Conservation (phyloP, 2,888 invertebrate genomes). For the Hirtodrosophila duncani region DNA sequence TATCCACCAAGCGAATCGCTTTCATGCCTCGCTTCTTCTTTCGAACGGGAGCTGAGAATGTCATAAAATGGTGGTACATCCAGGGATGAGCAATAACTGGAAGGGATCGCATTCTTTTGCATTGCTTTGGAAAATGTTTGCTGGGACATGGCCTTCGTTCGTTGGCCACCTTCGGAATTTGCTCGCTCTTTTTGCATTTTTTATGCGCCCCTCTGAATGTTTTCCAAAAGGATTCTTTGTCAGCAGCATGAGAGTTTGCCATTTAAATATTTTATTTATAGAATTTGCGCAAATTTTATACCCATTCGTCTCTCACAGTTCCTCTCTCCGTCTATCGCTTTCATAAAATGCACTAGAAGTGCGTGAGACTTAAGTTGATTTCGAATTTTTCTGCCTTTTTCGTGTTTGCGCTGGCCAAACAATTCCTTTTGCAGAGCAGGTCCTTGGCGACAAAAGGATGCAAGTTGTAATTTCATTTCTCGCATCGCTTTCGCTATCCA, state of each 20-base stretch:
- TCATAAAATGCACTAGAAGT: slow-evolving; percentile 51
- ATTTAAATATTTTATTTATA: slow-evolving; percentile 51
- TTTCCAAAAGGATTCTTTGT: slow-evolving; percentile 20
- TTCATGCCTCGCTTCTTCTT: too few species aligned
- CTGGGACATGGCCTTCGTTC: not conserved
- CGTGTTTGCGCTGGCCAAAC: slow-evolving; percentile 59
- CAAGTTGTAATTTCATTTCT: slow-evolving; percentile 72
- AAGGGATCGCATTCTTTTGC: too few species aligned
- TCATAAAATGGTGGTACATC: too few species aligned
- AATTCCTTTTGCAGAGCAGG: slow-evolving; percentile 40
- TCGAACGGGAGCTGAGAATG: too few species aligned
- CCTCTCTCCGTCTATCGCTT: slow-evolving; percentile 5
- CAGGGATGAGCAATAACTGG: too few species aligned
- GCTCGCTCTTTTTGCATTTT: slow-evolving; percentile 36
- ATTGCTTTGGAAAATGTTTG: too few species aligned
- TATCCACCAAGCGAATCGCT: too few species aligned
- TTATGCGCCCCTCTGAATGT: slow-evolving; percentile 37
- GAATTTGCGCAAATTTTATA: slow-evolving; percentile 28
- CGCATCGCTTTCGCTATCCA: slow-evolving; percentile 39
- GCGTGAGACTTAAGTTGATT: slow-evolving; percentile 46
- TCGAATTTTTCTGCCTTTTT: slow-evolving; percentile 38
- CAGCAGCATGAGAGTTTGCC: too few species aligned
- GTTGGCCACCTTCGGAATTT: not conserved
- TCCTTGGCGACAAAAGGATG: slow-evolving; percentile 45
- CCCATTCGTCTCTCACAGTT: slow-evolving; percentile 6